Conservation (phyloP, 1,140 invertebrate species). For the Drosophila novamexicana region DNA sequence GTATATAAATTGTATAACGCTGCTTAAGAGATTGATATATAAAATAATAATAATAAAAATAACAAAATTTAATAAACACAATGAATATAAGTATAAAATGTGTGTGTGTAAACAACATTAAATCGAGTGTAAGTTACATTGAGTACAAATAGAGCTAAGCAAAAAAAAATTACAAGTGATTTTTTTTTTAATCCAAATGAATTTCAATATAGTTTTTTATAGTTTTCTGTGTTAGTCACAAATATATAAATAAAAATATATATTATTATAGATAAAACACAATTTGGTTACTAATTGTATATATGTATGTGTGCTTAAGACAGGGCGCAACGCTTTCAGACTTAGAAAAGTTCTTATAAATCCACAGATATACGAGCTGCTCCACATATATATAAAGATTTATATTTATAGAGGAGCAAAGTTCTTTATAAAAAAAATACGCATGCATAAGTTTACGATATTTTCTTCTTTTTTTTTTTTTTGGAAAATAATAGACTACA, state of each 20-base stretch:
- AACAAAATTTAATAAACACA: slow-evolving; percentile 38
- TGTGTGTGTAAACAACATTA: slow-evolving; percentile 37
- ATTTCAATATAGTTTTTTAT: slow-evolving; percentile 26
- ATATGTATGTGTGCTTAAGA: slow-evolving; percentile 21
- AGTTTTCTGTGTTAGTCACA: slow-evolving; percentile 51
- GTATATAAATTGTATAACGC: slow-evolving; percentile 13
- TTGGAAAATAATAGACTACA: slow-evolving; percentile 43
- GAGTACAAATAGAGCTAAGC: slow-evolving; percentile 33
- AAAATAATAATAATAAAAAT: slow-evolving; percentile 22
- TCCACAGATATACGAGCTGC: slow-evolving; percentile 14
- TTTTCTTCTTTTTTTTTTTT: slow-evolving; percentile 22
- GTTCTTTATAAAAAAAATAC: slow-evolving; percentile 50
- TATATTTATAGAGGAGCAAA: not conserved
- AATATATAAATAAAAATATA: slow-evolving; percentile 34
- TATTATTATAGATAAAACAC: slow-evolving; percentile 36
- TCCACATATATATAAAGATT: not conserved
- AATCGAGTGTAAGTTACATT: slow-evolving; percentile 46
- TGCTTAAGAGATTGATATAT: slow-evolving; percentile 18
- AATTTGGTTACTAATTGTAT: slow-evolving; percentile 31
- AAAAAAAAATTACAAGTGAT: slow-evolving; percentile 32
- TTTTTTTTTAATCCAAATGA: slow-evolving; percentile 22
- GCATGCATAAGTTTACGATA: slow-evolving; percentile 57
- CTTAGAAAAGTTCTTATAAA: not conserved
- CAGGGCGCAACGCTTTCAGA: slow-evolving; percentile 26
- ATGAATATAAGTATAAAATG: slow-evolving; percentile 21